A percentile compares a stretch with the other conserved stretches of the same genome.
Conservation (phyloP, 2,797 vertebrate species). For the Phrynocephalus vlangalii region DNA sequence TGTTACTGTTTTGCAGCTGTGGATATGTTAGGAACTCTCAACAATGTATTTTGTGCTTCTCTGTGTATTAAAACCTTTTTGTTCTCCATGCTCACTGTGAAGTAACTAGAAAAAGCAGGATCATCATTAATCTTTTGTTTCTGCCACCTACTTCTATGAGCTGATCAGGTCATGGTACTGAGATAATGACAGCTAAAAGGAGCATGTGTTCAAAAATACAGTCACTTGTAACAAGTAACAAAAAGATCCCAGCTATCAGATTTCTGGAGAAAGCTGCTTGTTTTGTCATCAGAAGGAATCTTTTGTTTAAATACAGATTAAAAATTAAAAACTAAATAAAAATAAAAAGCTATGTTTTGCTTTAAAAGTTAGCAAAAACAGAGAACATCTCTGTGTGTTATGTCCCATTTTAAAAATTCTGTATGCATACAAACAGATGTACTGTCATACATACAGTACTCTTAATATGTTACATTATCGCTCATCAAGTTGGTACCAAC, state of each 20-base stretch:
- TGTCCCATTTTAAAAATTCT: slow-evolving; percentile 1
- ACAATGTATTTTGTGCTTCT: slow-evolving; percentile 25
- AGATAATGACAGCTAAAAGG: slow-evolving; percentile 8
- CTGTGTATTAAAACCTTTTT: slow-evolving; percentile 50
- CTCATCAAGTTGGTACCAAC: too few relatives aligned
- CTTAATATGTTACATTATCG: too few relatives aligned
- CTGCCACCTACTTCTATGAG: background rate
- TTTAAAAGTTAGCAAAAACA: background rate
- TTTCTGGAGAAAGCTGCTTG: background rate
- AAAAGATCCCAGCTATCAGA: background rate
- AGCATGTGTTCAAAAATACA: background rate
- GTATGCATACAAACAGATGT: background rate
- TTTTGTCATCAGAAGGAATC: slow-evolving; percentile 5
- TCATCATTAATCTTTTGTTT: slow-evolving; percentile 41
- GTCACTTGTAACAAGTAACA: background rate
- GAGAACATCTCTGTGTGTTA: background rate
- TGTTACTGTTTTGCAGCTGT: slow-evolving; percentile 45
- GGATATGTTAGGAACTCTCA: slow-evolving; percentile 15
- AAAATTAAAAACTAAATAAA: too few relatives aligned
- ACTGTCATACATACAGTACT: slow-evolving; percentile 19
- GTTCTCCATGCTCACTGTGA: background rate
- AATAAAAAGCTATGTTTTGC: too few relatives aligned
- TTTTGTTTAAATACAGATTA: background rate
- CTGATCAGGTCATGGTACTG: slow-evolving; percentile 2
- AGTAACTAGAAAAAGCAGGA: slow-evolving; percentile 47